Conservation (phyloP, 1,140 invertebrate species). For the Hypsibius dujardini region DNA sequence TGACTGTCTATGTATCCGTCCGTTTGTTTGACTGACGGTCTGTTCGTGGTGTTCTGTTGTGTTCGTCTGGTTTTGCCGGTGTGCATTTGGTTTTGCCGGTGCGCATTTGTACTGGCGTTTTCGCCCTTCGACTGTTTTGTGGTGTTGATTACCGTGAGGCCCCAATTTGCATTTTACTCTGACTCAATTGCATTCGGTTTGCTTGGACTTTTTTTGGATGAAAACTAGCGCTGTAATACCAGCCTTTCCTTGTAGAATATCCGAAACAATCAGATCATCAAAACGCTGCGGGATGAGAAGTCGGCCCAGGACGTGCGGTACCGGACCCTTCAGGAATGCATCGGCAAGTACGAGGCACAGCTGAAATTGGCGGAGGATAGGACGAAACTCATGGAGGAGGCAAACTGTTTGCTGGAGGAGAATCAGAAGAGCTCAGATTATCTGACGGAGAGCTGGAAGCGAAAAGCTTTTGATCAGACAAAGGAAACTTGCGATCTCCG, state of each 20-base stretch:
- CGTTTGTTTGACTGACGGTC: too few species aligned
- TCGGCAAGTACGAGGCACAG: slow-evolving; percentile 19
- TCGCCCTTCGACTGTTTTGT: too few species aligned
- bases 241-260: slow-evolving; percentile 54
- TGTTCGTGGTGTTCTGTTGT: slow-evolving; percentile 17
- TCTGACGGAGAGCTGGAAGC: slow-evolving; percentile 90
- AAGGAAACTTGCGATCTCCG: slow-evolving; percentile 93
- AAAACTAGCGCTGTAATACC: too few species aligned
- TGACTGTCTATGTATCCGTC: not conserved
- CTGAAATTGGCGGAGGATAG: slow-evolving; percentile 20
- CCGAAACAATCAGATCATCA: slow-evolving; percentile 88
- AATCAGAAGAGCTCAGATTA: slow-evolving; percentile 54
- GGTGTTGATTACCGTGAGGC: too few species aligned
- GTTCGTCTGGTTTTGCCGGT: slow-evolving; percentile 20
- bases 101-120: too few species aligned
- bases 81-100: too few species aligned
- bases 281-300: slow-evolving; percentile 79
- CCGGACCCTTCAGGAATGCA: not conserved
- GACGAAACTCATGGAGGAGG: slow-evolving; percentile 57
- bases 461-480: slow-evolving; percentile 77
- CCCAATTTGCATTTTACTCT: slow-evolving; percentile 12
- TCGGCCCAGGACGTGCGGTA: slow-evolving; percentile 59
- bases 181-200: too few species aligned
- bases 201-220: too few species aligned
- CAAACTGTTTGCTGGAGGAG: slow-evolving; percentile 29